These are phyloP conservation scores for Ara ararauna DNA, from an alignment of 2,797 vertebrate species.

Conservation along the genomic window DNA sequence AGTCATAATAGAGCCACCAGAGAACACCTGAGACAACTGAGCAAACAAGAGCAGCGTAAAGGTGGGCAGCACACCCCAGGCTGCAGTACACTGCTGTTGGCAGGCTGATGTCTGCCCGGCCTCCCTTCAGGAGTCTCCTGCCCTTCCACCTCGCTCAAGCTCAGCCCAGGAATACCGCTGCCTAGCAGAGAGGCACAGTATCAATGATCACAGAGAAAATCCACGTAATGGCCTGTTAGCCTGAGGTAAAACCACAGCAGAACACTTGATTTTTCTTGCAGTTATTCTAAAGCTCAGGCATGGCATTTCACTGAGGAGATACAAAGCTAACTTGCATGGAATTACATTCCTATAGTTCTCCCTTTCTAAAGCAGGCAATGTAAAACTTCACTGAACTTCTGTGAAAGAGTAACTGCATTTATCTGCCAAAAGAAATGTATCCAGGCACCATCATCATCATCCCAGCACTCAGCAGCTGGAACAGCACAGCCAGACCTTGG, in stretches of 20 bases:
- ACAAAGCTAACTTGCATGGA: background rate
- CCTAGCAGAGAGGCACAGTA: background rate
- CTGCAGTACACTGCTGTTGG: background rate
- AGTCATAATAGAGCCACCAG: constrained; percentile 83
- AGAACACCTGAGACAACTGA: constrained; percentile 81
- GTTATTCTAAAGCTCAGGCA: background rate
- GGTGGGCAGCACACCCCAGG: background rate
- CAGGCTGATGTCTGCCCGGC: background rate
- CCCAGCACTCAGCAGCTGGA: background rate
- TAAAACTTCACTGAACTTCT: background rate
- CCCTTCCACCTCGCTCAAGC: background rate
- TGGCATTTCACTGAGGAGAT: background rate
- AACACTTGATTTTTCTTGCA: background rate
- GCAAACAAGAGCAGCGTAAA: background rate
- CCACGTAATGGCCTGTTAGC: background rate
- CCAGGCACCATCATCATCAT: background rate
- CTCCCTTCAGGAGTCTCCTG: accelerated
- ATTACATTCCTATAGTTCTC: background rate
- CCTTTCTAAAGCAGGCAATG: background rate
- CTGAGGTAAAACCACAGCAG: background rate
- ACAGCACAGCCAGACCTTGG: background rate
- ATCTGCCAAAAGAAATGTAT: background rate
- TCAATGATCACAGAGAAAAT: background rate
- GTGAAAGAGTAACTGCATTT: background rate
- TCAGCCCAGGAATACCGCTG: background rate